Conservation (phyloP, 2,888 invertebrate species). For the Creontiades dilutus region DNA sequence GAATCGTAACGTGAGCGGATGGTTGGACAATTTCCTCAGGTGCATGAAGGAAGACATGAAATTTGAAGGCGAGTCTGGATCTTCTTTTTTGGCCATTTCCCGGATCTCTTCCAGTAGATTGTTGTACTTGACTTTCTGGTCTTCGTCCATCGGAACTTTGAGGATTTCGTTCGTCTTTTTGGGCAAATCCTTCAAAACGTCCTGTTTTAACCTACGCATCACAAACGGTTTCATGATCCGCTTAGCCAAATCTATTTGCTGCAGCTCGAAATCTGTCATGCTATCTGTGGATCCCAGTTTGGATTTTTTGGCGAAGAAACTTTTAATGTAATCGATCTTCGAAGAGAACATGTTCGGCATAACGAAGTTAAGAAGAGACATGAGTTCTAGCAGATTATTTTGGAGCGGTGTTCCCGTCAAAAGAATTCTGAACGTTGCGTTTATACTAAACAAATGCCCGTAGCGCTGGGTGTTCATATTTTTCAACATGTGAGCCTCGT, state of each 20-base stretch:
- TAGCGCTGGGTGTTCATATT: conserved; percentile 95
- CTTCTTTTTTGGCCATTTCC: conserved; percentile 71
- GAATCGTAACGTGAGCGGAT: conserved; percentile 90
- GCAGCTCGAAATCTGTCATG: conserved; percentile 85
- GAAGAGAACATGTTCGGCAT: conserved; percentile 97
- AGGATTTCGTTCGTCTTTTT: conserved; percentile 87
- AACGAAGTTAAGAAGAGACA: conserved; percentile 96
- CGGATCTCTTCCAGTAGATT: conserved; percentile 85
- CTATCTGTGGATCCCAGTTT: conserved; percentile 79
- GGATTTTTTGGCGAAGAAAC: conserved; percentile 89
- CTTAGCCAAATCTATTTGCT: conserved; percentile 95
- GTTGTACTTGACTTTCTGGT: conserved; percentile 88
- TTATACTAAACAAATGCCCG: conserved; percentile 91
- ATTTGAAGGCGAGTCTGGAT: conserved; percentile 80
- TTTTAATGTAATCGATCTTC: conserved; percentile 92
- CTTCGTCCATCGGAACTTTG: conserved; percentile 84
- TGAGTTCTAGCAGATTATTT: conserved; percentile 96
- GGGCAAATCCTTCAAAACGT: conserved; percentile 92
- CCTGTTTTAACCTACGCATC: conserved; percentile 90
- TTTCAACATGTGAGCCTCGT: conserved; percentile 98
- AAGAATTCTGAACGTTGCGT: conserved; percentile 91
- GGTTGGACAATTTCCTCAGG: conserved; percentile 95
- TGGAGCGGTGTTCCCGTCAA: conserved; percentile 97
- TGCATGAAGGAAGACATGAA: conserved; percentile 94
- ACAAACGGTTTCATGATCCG: conserved; percentile 98